Evolutionary conservation across 2,797 vertebrate species (phyloP).

Genomic region (Podarcis lilfordi): DNA sequence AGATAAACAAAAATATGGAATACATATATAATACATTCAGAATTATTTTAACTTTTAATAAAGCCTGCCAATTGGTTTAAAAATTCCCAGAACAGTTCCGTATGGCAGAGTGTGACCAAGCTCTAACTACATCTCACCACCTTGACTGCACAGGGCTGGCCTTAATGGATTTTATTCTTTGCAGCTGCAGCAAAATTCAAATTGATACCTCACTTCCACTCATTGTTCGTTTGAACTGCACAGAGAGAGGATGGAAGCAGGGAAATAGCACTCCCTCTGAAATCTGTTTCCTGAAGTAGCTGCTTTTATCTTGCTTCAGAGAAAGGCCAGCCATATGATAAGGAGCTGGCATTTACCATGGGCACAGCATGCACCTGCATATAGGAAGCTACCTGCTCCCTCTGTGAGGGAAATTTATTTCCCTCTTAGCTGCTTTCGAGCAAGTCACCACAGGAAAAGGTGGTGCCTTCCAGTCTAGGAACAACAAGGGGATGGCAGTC

Average conservation of each 20-base stretch:
- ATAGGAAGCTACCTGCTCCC: no score
- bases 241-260: neutral
- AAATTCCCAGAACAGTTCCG: no score
- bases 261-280: neutral
- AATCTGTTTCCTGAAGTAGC: neutral
- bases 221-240: no score
- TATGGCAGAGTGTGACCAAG: neutral
- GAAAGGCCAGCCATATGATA: neutral
- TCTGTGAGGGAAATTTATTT: neutral
- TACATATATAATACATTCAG: no score
- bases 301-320: neutral
- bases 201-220: neutral
- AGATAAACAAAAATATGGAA: no score
- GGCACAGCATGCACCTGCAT: neutral
- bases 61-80: no score
- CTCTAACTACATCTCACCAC: neutral
- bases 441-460: neutral
- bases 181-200: neutral
- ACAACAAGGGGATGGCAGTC: neutral
- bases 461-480: conserved; percentile 7
- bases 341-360: neutral
- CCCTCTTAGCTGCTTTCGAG: neutral
- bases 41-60: no score
- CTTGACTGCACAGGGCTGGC: neutral
- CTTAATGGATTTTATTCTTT: neutral